Base-by-base conservation (phyloP, 2,888 invertebrate genomes). In the Schizotus pectinicornis region DNA sequence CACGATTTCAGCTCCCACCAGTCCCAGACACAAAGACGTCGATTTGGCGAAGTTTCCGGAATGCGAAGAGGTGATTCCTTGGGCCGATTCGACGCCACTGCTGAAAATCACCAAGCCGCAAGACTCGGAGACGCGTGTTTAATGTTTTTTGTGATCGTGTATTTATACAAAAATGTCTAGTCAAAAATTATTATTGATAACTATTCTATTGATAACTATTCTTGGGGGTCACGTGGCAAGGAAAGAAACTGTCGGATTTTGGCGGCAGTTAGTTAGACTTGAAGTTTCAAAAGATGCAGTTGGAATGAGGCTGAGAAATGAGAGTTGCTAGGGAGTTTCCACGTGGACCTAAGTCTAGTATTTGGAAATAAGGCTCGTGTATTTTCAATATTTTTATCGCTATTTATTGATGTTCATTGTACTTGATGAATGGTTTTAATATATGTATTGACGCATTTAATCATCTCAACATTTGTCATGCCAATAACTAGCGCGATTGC, bases 1-100 rank as follows among this genome's bases (percentile, higher is more conserved):
- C 37, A 69, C 77, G 0, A 68, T 74, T 14, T 79, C 79, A 1
- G 79, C 78, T 1, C 79, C 79, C 65, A 35, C 72, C 55, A 62
- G 79, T 73, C 74, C 79, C 2, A 67, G 63, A 35, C 67, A 67
- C 31, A 73, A 76, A 30, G 32, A 63, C 11, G 45, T 64, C 11
- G 46, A 68, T 11, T 50, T 71, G 3, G 57, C 65, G 0, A 70
- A 71, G 53, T 73, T 71, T 65, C 65, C 70, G 0, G 74, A 75
- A 54, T 71, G 69, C 42, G 76, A 77, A 12, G 76, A 77, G 14
- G 69, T 67, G 7, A 47, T 72, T 2, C 70, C 73, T 8, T 74
- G 71, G 67, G 64, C 70, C 1, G 79, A 79, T 56, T 75, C 77
- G 1, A 74, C 77, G 0, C 78, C 79, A 0, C 52, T 79, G 38